phyloP scores from a whole-genome alignment of 2,113 vertebrate species.

The Pavo muticus region DNA sequence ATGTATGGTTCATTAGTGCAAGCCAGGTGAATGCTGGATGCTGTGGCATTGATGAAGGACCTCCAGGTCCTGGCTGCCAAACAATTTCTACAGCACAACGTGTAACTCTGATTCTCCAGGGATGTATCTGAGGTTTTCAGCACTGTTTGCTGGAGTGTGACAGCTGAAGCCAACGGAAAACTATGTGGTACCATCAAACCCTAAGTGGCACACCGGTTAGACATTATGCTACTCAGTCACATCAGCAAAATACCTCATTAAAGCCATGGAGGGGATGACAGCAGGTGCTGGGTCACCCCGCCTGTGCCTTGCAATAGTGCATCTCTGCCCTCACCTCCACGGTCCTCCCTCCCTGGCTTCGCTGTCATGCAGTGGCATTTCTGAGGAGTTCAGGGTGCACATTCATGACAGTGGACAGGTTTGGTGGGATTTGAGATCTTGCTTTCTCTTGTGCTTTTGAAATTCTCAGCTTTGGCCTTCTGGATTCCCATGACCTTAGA shows the following conservation, averaged over 20 bases:
- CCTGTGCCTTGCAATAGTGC: background rate
- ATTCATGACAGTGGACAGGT: background rate
- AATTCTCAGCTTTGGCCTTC: background rate
- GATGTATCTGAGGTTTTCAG: background rate
- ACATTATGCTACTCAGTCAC: background rate
- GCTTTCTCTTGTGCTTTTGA: background rate
- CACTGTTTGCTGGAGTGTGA: background rate
- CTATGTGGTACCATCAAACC: background rate
- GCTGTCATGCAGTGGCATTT: background rate
- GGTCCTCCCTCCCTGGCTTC: background rate
- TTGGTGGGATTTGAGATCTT: background rate
- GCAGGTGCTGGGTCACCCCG: background rate
- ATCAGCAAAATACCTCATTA: background rate
- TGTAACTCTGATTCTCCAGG: background rate
- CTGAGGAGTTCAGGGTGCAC: background rate
- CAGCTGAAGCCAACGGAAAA: background rate
- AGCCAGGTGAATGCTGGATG: background rate
- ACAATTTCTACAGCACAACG: rapidly evolving
- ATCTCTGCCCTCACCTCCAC: background rate
- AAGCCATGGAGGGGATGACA: background rate
- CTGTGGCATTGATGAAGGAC: background rate
- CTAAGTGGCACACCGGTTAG: rapidly evolving
- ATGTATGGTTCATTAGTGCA: no score
- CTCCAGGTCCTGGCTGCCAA: background rate
- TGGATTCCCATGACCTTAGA: background rate